phyloP scores from a whole-genome alignment of 1,140 invertebrate species.

The Akabosia matsudoensis region DNA sequence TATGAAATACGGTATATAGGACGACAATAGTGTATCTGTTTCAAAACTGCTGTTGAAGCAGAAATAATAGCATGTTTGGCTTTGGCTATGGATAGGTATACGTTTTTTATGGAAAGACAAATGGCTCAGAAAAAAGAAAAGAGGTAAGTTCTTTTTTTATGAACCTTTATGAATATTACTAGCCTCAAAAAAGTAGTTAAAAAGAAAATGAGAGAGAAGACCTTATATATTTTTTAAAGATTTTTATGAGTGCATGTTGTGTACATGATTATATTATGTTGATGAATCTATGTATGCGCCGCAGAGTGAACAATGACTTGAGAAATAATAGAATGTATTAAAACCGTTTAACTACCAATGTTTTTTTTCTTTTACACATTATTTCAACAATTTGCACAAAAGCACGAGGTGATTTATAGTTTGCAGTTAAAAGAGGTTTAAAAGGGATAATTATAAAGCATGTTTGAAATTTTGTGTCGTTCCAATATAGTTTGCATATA shows the following conservation, averaged over 20 bases:
- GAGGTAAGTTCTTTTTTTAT: too few species aligned
- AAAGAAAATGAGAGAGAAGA: not conserved
- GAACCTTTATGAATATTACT: conserved; percentile 20
- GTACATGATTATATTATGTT: not conserved
- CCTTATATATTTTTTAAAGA: not conserved
- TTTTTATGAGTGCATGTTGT: too few species aligned
- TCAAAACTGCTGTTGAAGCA: not conserved
- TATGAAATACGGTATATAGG: too few species aligned
- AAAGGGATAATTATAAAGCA: conserved; percentile 20
- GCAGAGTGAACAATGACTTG: not conserved
- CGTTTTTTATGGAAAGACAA: not conserved
- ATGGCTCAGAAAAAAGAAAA: not conserved
- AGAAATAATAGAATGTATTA: not conserved
- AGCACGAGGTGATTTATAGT: not conserved
- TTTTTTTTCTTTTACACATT: not conserved
- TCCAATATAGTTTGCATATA: not conserved
- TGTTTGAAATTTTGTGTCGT: not conserved
- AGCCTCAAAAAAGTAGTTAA: not conserved
- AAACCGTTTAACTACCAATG: not conserved
- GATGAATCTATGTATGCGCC: not conserved
- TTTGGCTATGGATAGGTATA: not conserved
- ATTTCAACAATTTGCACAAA: conserved; percentile 17
- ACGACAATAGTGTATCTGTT: too few species aligned
- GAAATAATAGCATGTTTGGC: not conserved
- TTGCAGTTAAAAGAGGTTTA: conserved; percentile 4